Conservation (phyloP, 64 coral and sea anemone species). For the Porites australiensis region DNA sequence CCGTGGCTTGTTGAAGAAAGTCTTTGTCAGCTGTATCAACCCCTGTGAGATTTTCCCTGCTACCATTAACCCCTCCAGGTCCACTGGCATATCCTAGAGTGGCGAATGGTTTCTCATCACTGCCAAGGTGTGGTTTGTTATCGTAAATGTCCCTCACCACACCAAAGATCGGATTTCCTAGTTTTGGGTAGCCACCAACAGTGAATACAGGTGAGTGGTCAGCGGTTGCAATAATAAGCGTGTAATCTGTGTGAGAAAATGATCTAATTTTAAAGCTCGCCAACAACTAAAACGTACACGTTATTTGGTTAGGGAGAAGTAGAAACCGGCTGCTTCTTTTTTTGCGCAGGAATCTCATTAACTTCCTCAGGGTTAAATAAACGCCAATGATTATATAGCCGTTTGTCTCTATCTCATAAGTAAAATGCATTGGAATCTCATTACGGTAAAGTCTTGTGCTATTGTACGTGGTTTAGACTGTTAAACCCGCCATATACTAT, state of each 20-base stretch:
- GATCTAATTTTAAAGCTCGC: neutral
- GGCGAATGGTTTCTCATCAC: constrained; percentile 84
- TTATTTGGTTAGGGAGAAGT: too few species aligned
- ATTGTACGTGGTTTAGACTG: too few species aligned
- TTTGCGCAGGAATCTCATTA: neutral
- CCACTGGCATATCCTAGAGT: constrained; percentile 89
- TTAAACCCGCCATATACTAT: too few species aligned
- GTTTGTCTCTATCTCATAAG: too few species aligned
- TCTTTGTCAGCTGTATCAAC: constrained; percentile 57
- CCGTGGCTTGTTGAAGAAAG: constrained; percentile 67
- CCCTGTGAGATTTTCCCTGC: constrained; percentile 75
- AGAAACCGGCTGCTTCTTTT: too few species aligned
- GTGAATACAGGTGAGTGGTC: constrained; percentile 88
- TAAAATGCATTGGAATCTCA: too few species aligned
- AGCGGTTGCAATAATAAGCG: constrained; percentile 77
- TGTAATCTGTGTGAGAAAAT: constrained; percentile 62
- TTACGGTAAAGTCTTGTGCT: too few species aligned
- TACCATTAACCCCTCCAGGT: constrained; percentile 69
- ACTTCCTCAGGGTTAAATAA: too few species aligned
- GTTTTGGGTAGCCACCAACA: constrained; percentile 77
- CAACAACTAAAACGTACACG: neutral
- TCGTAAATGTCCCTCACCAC: constrained; percentile 19
- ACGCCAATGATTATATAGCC: too few species aligned
- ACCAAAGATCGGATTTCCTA: constrained; percentile 81
- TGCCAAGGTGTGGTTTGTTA: neutral